Percentiles rank a stretch among this genome's conserved stretches.
Evolutionary conservation across 2,113 vertebrate species (phyloP).

Genomic region (Orthochromis indermauri): DNA sequence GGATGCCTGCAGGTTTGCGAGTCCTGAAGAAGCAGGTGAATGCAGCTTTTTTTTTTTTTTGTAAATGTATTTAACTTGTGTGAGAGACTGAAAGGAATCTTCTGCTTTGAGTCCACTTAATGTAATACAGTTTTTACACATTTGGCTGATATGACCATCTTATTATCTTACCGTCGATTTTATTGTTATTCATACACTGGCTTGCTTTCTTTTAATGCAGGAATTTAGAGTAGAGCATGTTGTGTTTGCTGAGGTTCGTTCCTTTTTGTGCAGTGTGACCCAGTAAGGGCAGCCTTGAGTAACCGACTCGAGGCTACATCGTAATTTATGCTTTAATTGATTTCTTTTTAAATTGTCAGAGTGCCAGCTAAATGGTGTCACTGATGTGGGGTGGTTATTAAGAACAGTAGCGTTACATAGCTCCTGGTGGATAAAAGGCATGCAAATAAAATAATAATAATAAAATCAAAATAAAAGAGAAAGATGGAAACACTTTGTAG

Average conservation of each 20-base stretch:
- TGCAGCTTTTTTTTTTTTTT: background rate
- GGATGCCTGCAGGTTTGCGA: slow-evolving; percentile 19
- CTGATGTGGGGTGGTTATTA: slow-evolving; percentile 1
- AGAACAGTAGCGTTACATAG: background rate
- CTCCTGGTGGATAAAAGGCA: background rate
- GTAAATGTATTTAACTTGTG: background rate
- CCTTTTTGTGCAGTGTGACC: slow-evolving; percentile 3
- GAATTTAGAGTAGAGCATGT: background rate
- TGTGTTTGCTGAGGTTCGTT: background rate
- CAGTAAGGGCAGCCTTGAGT: slow-evolving; percentile 16
- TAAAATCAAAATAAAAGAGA: background rate
- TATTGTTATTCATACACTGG: background rate
- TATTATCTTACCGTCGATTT: background rate
- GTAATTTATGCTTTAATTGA: slow-evolving; percentile 48
- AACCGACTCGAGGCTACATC: background rate
- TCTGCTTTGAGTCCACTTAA: background rate
- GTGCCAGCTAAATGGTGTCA: slow-evolving; percentile 28
- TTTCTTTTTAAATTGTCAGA: slow-evolving; percentile 31
- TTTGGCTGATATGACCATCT: background rate
- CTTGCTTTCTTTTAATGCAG: background rate
- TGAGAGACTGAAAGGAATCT: background rate
- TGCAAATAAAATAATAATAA: background rate
- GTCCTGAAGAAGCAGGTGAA: slow-evolving; percentile 59
- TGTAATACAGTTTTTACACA: background rate
- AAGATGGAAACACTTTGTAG: background rate